Evolutionary conservation across 2,797 vertebrate species (phyloP), one percentile per base, ranked within the genome.

Genomic region (Borostomias antarcticus): DNA sequence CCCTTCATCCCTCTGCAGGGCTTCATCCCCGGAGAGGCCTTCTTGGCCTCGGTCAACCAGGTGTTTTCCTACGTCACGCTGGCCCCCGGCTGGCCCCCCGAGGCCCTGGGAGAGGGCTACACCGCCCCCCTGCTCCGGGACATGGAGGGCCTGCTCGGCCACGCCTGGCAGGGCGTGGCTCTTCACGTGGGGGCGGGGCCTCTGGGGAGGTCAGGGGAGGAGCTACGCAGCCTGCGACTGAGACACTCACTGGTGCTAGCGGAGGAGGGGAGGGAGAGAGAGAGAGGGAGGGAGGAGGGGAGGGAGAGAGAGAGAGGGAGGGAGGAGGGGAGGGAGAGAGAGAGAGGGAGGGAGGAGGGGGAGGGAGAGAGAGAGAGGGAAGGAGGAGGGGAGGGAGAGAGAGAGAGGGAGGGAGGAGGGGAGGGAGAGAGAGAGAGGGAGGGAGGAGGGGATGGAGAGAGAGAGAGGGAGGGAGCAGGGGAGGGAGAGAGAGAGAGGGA

Each of bases 41-140:
- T 93, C 72, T 72, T 92, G 0, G 77, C 74, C 3, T 80, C 80
- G 3, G 83, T 94, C 45, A 72, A 91, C n/a, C 61, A 63, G 11
- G 59, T 92, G 23, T 95, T 94, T 65, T 92, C 93, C 4, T 83
- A 86, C 0, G 84, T 93, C 66, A 94, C 94, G 0, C 28, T 94
- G 7, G 93, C 92, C 11, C 91, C 87, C 0, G 64, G 80, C 43
- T 92, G 91, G 91, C 90, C 91, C 0, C 19, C 58, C 26, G 85
- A 88, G 58, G 75, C 62, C 25, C 79, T 94, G 62, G 61, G 11
- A 1, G 56, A 73, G 21, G 64, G 60, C 32, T 92, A 92, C 51
- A 60, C 77, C 2, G 69, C 78, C 2, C 67, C 62, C 58, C 19
- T 91, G 70, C 64, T 91, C 53, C 70, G 80, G 7, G 85, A 92